Percentiles rank a stretch among this genome's conserved stretches.
phyloP scores from a whole-genome alignment of 92 coral and sea anemone genomes.

The Actinernus sp. region DNA sequence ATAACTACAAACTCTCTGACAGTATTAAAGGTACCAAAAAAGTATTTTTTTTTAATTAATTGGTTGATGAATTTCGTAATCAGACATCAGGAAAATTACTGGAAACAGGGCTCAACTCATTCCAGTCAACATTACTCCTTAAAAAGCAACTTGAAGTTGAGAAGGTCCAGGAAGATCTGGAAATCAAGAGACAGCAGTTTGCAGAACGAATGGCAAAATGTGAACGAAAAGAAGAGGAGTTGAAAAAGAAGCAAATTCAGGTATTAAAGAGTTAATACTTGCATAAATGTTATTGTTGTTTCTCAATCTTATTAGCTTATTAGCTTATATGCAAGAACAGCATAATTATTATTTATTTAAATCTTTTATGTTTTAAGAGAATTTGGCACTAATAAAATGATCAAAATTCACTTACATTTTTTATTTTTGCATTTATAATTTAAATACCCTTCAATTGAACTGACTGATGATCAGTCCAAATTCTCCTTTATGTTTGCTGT shows the following conservation, averaged over 20 bases:
- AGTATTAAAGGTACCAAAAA: background rate
- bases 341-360: too few relatives aligned
- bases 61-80: background rate
- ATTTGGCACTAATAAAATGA: too few relatives aligned
- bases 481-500: too few relatives aligned
- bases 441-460: too few relatives aligned
- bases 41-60: background rate
- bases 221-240: slow-evolving; percentile 79
- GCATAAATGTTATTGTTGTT: too few relatives aligned
- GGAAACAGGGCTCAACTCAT: slow-evolving; percentile 86
- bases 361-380: too few relatives aligned
- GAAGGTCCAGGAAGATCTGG: slow-evolving; percentile 85
- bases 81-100: slow-evolving; percentile 81
- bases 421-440: too few relatives aligned
- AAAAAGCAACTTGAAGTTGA: slow-evolving; percentile 91
- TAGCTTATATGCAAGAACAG: too few relatives aligned
- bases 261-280: slow-evolving; percentile 44
- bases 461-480: too few relatives aligned
- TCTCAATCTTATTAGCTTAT: too few relatives aligned
- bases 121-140: slow-evolving; percentile 92
- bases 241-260: slow-evolving; percentile 90
- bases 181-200: slow-evolving; percentile 81
- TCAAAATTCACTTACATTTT: too few relatives aligned
- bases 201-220: slow-evolving; percentile 89
- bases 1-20: background rate